Conservation (phyloP, 2,888 invertebrate species). For the Epirrhoe alternata region DNA sequence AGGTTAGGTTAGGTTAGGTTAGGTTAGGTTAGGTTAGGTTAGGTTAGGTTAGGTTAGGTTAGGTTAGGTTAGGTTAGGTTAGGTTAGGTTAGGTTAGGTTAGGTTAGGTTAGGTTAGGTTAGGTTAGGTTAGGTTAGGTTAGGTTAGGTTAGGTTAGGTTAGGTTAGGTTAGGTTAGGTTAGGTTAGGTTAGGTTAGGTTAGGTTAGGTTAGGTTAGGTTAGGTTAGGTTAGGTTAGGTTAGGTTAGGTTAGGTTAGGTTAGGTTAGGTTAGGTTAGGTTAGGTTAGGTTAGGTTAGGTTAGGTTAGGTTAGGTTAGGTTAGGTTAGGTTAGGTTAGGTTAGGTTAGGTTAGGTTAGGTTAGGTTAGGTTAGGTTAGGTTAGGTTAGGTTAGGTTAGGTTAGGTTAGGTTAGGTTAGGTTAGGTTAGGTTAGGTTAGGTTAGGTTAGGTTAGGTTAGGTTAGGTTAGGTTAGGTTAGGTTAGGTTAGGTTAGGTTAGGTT, state of each 20-base stretch:
- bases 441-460: background rate
- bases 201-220: conserved; percentile 44
- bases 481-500: too few relatives aligned
- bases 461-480: too few relatives aligned
- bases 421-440: background rate
- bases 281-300: conserved; percentile 1
- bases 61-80: conserved; percentile 45
- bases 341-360: conserved; percentile 1
- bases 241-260: conserved; percentile 29
- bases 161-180: conserved; percentile 39
- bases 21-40: conserved; percentile 48
- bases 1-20: conserved; percentile 46
- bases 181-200: conserved; percentile 45
- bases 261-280: conserved; percentile 1
- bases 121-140: conserved; percentile 45
- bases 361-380: background rate
- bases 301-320: conserved; percentile 1
- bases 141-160: conserved; percentile 48
- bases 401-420: background rate
- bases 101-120: conserved; percentile 46
- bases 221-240: conserved; percentile 42
- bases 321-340: background rate
- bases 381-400: background rate
- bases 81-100: conserved; percentile 47
- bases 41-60: conserved; percentile 47